These are phyloP conservation scores for Galerucella nymphaeae DNA, from an alignment of 2,888 invertebrate species.

Conservation along the genomic window DNA sequence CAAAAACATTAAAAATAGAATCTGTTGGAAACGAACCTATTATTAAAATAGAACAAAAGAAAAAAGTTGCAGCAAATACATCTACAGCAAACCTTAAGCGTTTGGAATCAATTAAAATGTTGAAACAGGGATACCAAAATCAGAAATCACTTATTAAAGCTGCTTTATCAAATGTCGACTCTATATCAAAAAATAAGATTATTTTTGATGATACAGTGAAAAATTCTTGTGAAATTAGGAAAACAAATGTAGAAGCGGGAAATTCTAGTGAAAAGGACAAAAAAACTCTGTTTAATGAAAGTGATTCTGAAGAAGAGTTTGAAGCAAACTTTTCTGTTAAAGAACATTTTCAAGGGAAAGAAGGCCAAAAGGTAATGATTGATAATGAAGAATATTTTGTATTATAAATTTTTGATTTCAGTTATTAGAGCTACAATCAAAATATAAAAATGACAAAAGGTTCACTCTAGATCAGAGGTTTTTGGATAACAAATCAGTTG, in stretches of 20 bases:
- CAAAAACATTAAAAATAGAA: conserved; percentile 54
- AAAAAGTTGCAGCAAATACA: conserved; percentile 40
- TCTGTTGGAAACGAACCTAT: conserved; percentile 54
- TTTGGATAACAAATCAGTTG: conserved; percentile 68
- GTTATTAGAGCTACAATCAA: conserved; percentile 78
- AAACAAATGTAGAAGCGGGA: conserved; percentile 49
- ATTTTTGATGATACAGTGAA: conserved; percentile 70
- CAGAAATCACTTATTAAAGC: conserved; percentile 74
- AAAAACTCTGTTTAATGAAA: conserved; percentile 61
- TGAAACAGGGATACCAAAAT: conserved; percentile 72
- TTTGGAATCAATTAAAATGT: conserved; percentile 73
- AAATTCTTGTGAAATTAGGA: conserved; percentile 49
- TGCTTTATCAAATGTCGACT: conserved; percentile 71
- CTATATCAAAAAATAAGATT: conserved; percentile 70
- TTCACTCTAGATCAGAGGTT: conserved; percentile 82
- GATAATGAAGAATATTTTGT: not conserved
- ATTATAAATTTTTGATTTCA: conserved; percentile 53
- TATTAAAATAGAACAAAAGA: conserved; percentile 47
- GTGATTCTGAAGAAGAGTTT: conserved; percentile 53
- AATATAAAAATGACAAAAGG: conserved; percentile 80
- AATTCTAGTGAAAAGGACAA: conserved; percentile 29
- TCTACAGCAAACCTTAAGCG: conserved; percentile 73
- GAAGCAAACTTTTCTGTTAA: conserved; percentile 72
- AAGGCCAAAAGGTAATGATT: conserved; percentile 70
- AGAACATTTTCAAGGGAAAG: conserved; percentile 74